A percentile compares a stretch with the other conserved stretches of the same genome.
Evolutionary conservation across 1,140 invertebrate genomes (phyloP).

Genomic region (Bombyx mandarina): DNA sequence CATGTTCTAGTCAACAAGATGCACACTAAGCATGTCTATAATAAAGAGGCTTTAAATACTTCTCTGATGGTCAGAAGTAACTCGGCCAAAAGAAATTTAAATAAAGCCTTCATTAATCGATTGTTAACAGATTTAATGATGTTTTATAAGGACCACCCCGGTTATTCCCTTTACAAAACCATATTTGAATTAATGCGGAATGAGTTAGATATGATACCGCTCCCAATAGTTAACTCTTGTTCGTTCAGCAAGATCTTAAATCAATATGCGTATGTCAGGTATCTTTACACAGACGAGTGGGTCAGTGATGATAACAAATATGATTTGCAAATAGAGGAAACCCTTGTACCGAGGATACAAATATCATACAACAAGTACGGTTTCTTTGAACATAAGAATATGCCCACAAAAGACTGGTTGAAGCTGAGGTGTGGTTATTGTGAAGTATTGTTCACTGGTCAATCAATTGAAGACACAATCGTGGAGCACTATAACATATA

Average conservation of each 20-base stretch:
- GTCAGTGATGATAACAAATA: conserved; percentile 14
- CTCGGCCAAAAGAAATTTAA: too few relatives aligned
- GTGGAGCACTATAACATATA: conserved; percentile 21
- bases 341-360: conserved; percentile 19
- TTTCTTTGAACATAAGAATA: neutral
- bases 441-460: conserved; percentile 11
- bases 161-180: too few relatives aligned
- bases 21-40: conserved; percentile 1
- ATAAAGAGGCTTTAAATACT: conserved; percentile 8
- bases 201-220: too few relatives aligned
- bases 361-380: conserved; percentile 14
- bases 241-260: conserved; percentile 8
- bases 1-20: conserved; percentile 35
- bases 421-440: conserved; percentile 23
- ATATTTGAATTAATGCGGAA: too few relatives aligned
- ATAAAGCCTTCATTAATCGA: too few relatives aligned
- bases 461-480: neutral
- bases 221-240: too few relatives aligned
- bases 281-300: conserved; percentile 26
- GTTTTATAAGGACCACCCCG: too few relatives aligned
- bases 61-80: too few relatives aligned
- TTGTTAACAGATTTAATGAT: too few relatives aligned
- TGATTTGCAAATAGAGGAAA: conserved; percentile 45
- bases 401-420: conserved; percentile 7
- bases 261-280: conserved; percentile 35